Evolutionary conservation across 2,888 invertebrate species (phyloP), one percentile per base, ranked within the genome.

Genomic region (Agrochola litura): DNA sequence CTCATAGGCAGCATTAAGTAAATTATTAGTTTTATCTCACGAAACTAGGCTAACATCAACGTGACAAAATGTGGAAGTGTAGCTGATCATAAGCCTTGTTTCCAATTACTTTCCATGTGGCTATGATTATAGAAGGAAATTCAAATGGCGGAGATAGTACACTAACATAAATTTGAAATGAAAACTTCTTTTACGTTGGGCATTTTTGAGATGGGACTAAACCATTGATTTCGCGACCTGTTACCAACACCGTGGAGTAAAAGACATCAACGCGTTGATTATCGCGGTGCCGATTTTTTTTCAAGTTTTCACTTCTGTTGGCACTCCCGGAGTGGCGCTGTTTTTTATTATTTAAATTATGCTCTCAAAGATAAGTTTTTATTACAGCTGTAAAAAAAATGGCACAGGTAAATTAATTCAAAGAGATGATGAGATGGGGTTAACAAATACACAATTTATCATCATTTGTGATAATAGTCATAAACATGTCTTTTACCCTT

Each of bases 61-160:
- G 86, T 84, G 85, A 83, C 25, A 79, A 77, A 83, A 86, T 85
- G 83, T 78, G 58, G 56, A 65, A 63, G 30, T 16, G 30, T 22
- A 52, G 61, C 63, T 65, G 52, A 71, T 64, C 16, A n/a, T 56
- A 43, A 6, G 30, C 52, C 66, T 67, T 37, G 25, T 37, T 22
- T 52, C 12, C 63, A 71, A 69, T 76, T 64, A 82, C 67, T 76
- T 76, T 74, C 61, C 5, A 73, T 12, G 49, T n/a, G 49, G 22
- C 54, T 30, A 22, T 12, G 60, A 65, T 64, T 68, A 0, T 41
- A 37, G n/a, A 52, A 60, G 49, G 52, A 70, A 64, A 56, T 63
- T 54, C 3, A 49, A 56, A 64, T 41, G 10, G 19, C 16, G 0
- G 14, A 52, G n/a, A 52, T n/a, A 43, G 0, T 19, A 22, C 6